Evolutionary conservation across 2,888 invertebrate genomes (phyloP).

Genomic region (Diogma glabrata): DNA sequence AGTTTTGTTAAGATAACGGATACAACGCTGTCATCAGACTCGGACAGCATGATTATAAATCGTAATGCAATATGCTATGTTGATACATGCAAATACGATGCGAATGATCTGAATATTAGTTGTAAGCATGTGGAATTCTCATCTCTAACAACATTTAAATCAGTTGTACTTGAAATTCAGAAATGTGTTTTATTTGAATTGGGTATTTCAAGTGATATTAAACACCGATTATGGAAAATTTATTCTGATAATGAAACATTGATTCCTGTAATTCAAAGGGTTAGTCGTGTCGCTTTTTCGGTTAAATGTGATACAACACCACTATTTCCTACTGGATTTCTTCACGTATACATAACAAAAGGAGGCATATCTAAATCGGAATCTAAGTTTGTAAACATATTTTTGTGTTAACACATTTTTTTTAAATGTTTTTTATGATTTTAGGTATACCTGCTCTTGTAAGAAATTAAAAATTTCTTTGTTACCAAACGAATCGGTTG

Average conservation of each 20-base stretch:
- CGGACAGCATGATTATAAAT: conserved; percentile 29
- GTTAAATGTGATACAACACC: conserved; percentile 29
- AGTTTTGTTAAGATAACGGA: conserved; percentile 56
- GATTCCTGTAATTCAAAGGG: conserved; percentile 29
- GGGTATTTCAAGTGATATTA: conserved; percentile 27
- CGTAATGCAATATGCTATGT: conserved; percentile 27
- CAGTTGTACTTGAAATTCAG: conserved; percentile 26
- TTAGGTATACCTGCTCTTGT: conserved; percentile 28
- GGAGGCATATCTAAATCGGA: conserved; percentile 17
- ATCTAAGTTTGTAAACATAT: neutral
- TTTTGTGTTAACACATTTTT: neutral
- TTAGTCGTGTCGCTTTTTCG: conserved; percentile 29
- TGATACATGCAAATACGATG: conserved; percentile 27
- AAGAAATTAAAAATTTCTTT: conserved; percentile 32
- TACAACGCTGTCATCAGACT: conserved; percentile 31
- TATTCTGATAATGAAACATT: conserved; percentile 26
- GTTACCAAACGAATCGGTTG: conserved; percentile 25
- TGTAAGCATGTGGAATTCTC: conserved; percentile 30
- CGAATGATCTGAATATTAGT: conserved; percentile 20
- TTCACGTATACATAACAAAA: conserved; percentile 30
- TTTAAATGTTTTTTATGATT: neutral
- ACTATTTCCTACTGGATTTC: conserved; percentile 28
- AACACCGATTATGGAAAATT: conserved; percentile 28
- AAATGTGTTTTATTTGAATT: conserved; percentile 29
- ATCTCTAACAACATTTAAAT: conserved; percentile 21